Base-by-base conservation (phyloP, 2,797 vertebrate genomes). In the Alfaro cultratus region DNA sequence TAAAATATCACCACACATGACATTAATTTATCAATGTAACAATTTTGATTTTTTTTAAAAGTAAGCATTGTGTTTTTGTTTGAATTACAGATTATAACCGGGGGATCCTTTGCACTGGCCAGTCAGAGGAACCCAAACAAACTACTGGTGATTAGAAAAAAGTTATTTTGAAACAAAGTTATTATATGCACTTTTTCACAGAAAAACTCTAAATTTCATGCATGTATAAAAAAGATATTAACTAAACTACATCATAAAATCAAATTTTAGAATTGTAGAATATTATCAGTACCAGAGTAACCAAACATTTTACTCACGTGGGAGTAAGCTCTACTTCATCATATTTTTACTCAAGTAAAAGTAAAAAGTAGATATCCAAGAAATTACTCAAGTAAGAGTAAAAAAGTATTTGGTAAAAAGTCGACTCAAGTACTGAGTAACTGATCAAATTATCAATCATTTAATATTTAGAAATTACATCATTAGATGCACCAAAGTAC, bases 91-190 rank as follows among this genome's bases (percentile, higher is more conserved):
- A 88, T 93, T 87, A 67, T 95, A 57, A 39, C 85, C 18, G 95
- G 86, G 75, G 96, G 96, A 83, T 93, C 95, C 1, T 82, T 95
- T 26, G 87, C 92, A 2, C 72, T 96, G n/a, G 93, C 94, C 83
- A 94, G 81, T 79, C 91, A 93, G 78, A 93, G 86, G 83, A 88
- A 76, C 55, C 92, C 94, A 15, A 94, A 71, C 85, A 93, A 80
- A 84, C 55, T 68, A 16, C 47, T 93, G 90, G 96, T 95, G 87
- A 60, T 26, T 67, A 67, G 49, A 51, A 51, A 49, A 13, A 11
- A 8, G 67, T 46, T 55, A 62, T 39, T 53, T 12, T 43, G 16
- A 55, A 23, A 49, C n/a, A 49, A 29, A 49, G 31, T 46, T 72
- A 1, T 31, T 47, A 34, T 18, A 16, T 49, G 72, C 11, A 4